Conservation (phyloP, 2,797 vertebrate species). For the Atherinosoma microstoma region DNA sequence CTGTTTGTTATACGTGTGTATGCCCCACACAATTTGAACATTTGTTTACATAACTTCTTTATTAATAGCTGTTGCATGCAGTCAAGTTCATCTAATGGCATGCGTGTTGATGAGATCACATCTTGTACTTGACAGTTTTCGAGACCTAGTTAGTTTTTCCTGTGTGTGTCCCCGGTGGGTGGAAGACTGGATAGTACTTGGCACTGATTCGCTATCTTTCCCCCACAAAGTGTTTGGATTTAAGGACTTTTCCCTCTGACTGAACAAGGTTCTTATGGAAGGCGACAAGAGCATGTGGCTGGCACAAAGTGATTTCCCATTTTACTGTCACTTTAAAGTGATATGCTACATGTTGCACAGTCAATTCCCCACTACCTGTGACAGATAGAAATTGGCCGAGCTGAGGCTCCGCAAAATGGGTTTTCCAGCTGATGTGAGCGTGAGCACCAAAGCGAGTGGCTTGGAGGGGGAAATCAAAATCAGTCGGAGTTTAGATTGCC, state of each 20-base stretch:
- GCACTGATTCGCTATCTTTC: constrained; percentile 57
- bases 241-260: constrained; percentile 75
- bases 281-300: constrained; percentile 75
- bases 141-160: not conserved
- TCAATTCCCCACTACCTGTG: constrained; percentile 78
- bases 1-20: not conserved
- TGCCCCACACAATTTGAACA: not conserved
- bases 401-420: constrained; percentile 72
- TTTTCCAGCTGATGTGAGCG: constrained; percentile 78
- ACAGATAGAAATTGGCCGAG: constrained; percentile 79
- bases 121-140: not conserved
- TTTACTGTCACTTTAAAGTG: constrained; percentile 79
- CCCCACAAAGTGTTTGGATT: constrained; percentile 67
- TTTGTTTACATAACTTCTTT: not conserved
- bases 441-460: constrained; percentile 57
- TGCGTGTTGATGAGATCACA: not conserved
- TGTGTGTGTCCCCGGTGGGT: constrained; percentile 35
- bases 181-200: constrained; percentile 43
- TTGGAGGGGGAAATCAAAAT: constrained; percentile 60
- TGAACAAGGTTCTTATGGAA: constrained; percentile 80
- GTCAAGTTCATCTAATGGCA: not conserved
- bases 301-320: constrained; percentile 76
- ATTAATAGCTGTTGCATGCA: not conserved
- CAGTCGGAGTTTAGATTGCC: constrained; percentile 55
- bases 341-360: constrained; percentile 77